Conservation (phyloP, 1,140 invertebrate species). For the Ips nitidus region DNA sequence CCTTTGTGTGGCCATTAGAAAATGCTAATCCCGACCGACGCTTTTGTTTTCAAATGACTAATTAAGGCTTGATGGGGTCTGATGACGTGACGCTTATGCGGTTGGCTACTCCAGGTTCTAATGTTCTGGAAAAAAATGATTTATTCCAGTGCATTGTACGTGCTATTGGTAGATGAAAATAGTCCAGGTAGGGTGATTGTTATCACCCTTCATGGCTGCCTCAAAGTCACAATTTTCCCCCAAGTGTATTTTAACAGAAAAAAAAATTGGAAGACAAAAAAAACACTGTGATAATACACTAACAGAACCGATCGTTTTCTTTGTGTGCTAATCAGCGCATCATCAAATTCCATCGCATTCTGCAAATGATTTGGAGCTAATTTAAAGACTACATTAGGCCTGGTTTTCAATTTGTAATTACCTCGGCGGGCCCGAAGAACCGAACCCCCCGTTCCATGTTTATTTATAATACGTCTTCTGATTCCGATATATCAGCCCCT, state of each 20-base stretch:
- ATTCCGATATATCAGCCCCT: slow-evolving; percentile 37
- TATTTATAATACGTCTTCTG: slow-evolving; percentile 36
- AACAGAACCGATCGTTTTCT: slow-evolving; percentile 3
- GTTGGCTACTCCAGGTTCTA: too few relatives aligned
- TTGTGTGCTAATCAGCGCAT: slow-evolving; percentile 32
- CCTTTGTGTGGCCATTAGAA: slow-evolving; percentile 29
- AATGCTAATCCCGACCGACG: slow-evolving; percentile 24
- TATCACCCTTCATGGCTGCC: too few relatives aligned
- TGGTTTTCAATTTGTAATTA: slow-evolving; percentile 38
- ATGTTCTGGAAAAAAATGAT: too few relatives aligned
- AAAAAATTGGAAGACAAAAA: too few relatives aligned
- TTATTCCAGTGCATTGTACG: too few relatives aligned
- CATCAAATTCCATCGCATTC: slow-evolving; percentile 33
- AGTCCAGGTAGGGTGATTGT: too few relatives aligned
- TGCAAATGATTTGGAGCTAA: slow-evolving; percentile 33
- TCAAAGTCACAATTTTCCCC: too few relatives aligned
- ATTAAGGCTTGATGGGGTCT: too few relatives aligned
- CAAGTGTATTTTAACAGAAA: too few relatives aligned
- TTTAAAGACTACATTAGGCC: slow-evolving; percentile 33
- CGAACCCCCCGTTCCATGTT: slow-evolving; percentile 26
- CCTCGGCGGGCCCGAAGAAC: slow-evolving; percentile 3
- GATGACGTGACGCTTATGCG: too few relatives aligned
- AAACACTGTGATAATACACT: background rate
- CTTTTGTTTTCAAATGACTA: slow-evolving; percentile 14
- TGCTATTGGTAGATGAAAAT: too few relatives aligned